Conservation (phyloP, 2,888 invertebrate genomes). For the Hirtodrosophila histrioides region DNA sequence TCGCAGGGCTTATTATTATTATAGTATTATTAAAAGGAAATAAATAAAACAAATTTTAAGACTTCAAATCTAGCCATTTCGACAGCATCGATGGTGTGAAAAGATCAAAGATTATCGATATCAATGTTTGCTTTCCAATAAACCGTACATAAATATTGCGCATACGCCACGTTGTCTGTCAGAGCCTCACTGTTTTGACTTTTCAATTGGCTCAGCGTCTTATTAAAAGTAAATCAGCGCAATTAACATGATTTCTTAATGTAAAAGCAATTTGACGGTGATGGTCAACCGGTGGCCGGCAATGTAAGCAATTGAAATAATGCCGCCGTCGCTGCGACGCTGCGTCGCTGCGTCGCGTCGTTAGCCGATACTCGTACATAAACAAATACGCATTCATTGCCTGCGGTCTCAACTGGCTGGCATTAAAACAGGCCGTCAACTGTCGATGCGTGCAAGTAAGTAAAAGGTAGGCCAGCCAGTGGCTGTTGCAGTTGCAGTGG, state of each 20-base stretch:
- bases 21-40: no score
- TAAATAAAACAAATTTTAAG: no score
- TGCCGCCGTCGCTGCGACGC: slow-evolving; percentile 14
- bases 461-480: slow-evolving; percentile 76
- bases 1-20: no score
- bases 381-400: slow-evolving; percentile 48
- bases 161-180: slow-evolving; percentile 35
- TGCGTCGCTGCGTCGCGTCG: no score
- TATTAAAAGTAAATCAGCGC: slow-evolving; percentile 55
- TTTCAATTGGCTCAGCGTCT: slow-evolving; percentile 12
- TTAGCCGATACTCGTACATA: slow-evolving; percentile 26
- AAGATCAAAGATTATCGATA: no score
- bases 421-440: slow-evolving; percentile 49
- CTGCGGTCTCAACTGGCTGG: slow-evolving; percentile 29
- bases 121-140: no score
- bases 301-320: slow-evolving; percentile 51
- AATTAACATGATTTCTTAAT: slow-evolving; percentile 72
- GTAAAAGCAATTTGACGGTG: slow-evolving; percentile 68
- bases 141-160: slow-evolving; percentile 13
- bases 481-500: slow-evolving; percentile 8
- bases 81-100: no score
- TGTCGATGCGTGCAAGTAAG: slow-evolving; percentile 59
- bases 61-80: no score
- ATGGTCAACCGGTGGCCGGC: slow-evolving; percentile 75
- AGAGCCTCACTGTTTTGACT: slow-evolving; percentile 9